Conservation (phyloP, 2,888 invertebrate genomes). For the Polylopha cassiicola region DNA sequence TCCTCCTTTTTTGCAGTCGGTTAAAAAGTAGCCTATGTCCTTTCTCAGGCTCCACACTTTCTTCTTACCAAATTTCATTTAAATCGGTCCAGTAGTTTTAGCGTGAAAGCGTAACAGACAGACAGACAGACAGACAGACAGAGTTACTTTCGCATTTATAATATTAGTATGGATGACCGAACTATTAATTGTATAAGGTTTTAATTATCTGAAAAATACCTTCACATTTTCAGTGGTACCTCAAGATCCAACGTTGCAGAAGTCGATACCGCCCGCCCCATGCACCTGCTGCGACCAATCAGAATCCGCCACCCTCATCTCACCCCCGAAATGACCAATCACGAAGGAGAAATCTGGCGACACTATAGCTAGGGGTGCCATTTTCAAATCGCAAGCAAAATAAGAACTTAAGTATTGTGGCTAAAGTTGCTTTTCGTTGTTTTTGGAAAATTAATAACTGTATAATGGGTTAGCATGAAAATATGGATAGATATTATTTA, state of each 20-base stretch:
- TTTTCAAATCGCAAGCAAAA: conserved; percentile 20
- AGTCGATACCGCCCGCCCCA: conserved; percentile 55
- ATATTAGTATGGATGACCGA: no score
- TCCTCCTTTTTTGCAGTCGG: no score
- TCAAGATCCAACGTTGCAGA: conserved; percentile 36
- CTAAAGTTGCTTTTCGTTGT: conserved; percentile 29
- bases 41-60: no score
- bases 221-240: no score
- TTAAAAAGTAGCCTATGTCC: no score
- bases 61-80: no score
- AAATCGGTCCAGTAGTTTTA: no score
- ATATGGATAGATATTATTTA: conserved; percentile 55
- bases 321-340: conserved; percentile 54
- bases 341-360: conserved; percentile 54
- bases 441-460: conserved; percentile 43
- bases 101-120: no score
- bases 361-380: conserved; percentile 41
- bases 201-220: no score
- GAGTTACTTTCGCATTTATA: no score
- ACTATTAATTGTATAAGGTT: no score
- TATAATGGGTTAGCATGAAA: conserved; percentile 42
- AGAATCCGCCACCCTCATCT: conserved; percentile 39
- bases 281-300: conserved; percentile 61
- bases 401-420: background rate
- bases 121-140: no score